Conservation (phyloP, 2,797 vertebrate genomes). For the Tolypeutes matacus region DNA sequence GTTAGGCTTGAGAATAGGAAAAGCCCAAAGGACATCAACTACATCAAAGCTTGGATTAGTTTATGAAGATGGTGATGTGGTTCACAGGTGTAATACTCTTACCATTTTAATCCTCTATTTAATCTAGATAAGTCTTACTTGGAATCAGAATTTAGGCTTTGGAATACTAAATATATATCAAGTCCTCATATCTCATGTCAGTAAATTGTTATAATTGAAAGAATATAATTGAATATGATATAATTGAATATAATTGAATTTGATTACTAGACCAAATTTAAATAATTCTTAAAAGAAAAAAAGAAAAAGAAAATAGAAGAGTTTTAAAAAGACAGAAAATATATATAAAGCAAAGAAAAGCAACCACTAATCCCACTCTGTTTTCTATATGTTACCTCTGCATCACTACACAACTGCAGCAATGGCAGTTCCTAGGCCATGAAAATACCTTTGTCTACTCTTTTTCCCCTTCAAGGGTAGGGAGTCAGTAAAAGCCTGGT, state of each 20-base stretch:
- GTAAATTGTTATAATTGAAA: not conserved
- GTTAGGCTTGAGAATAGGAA: conserved; percentile 14
- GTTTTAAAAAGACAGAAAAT: not conserved
- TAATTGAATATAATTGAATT: too few relatives aligned
- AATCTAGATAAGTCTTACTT: conserved; percentile 9
- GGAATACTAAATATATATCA: conserved; percentile 55
- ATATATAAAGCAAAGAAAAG: not conserved
- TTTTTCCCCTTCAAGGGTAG: not conserved
- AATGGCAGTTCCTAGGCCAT: fast-evolving
- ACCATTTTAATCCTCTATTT: conserved; percentile 64
- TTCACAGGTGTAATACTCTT: conserved; percentile 12
- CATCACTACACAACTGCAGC: not conserved
- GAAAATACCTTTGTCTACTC: not conserved
- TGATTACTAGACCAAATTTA: not conserved
- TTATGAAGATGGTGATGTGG: conserved; percentile 58
- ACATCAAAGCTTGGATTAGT: conserved; percentile 41
- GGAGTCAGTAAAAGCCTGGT: not conserved
- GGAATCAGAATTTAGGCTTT: conserved; percentile 50
- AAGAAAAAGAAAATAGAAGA: not conserved
- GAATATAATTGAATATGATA: too few relatives aligned
- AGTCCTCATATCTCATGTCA: not conserved
- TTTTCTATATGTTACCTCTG: not conserved
- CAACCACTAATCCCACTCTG: not conserved
- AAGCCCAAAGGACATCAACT: conserved; percentile 38
- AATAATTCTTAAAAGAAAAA: not conserved